A percentile compares a stretch with the other conserved stretches of the same genome.
phyloP scores from a whole-genome alignment of 2,113 vertebrate species.

The Daphoenositta chrysoptera region DNA sequence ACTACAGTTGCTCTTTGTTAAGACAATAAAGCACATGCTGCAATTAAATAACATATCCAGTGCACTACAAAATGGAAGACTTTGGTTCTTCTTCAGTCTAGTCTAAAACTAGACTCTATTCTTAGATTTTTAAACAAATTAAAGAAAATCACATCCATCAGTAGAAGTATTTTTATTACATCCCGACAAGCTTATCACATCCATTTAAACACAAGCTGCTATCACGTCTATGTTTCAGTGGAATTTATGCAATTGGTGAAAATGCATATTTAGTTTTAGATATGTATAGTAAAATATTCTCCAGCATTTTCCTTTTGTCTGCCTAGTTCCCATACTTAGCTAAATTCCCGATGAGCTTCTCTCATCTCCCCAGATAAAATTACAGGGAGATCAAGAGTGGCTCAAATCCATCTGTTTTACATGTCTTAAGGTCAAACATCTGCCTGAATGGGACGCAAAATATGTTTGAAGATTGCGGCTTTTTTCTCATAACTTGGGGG shows the following conservation, averaged over 20 bases:
- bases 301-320: neutral
- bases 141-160: neutral
- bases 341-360: neutral
- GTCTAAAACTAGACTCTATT: neutral
- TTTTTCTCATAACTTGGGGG: neutral
- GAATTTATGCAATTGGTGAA: neutral
- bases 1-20: neutral
- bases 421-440: constrained; percentile 36
- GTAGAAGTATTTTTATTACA: neutral
- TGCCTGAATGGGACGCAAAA: constrained; percentile 1
- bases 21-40: neutral
- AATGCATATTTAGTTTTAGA: neutral
- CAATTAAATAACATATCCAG: neutral
- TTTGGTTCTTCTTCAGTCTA: neutral
- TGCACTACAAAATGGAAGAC: neutral
- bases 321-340: neutral
- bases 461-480: neutral
- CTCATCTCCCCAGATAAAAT: neutral
- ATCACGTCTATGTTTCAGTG: neutral
- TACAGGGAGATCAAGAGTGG: neutral
- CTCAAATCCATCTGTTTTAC: neutral
- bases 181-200: neutral
- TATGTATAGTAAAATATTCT: neutral
- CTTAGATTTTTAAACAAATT: neutral
- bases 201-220: neutral